Conservation (phyloP, 2,888 invertebrate species). For the Drosophila helvetica region DNA sequence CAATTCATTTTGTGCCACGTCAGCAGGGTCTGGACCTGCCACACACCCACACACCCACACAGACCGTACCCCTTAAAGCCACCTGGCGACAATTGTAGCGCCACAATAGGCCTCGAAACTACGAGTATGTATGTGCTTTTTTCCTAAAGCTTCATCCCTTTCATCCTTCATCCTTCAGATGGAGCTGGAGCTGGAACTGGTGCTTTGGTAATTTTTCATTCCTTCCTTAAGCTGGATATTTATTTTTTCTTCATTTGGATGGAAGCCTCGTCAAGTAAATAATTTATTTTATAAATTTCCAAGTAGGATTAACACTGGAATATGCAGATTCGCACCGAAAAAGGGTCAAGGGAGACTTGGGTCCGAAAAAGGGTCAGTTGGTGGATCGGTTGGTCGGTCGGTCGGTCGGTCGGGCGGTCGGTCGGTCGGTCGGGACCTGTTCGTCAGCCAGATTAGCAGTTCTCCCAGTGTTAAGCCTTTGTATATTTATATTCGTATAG, state of each 20-base stretch:
- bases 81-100: conserved; percentile 3
- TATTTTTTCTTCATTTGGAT: conserved; percentile 52
- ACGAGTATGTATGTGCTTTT: not conserved
- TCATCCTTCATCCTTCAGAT: conserved; percentile 31
- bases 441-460: conserved; percentile 70
- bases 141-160: not conserved
- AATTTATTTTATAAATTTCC: conserved; percentile 78
- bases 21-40: conserved; percentile 52
- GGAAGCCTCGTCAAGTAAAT: conserved; percentile 59
- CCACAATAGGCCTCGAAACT: conserved; percentile 44
- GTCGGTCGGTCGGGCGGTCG: conserved; percentile 35
- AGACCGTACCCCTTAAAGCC: conserved; percentile 17
- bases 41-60: conserved; percentile 23
- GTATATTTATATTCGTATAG: conserved; percentile 43
- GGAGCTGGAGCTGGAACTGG: not conserved
- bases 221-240: conserved; percentile 45
- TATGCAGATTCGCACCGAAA: conserved; percentile 69
- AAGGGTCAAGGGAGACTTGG: conserved; percentile 37
- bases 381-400: conserved; percentile 8
- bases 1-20: conserved; percentile 72
- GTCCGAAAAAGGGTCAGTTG: conserved; percentile 49
- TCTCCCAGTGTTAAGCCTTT: conserved; percentile 67
- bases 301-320: conserved; percentile 78
- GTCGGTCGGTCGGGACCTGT: conserved; percentile 48
- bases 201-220: conserved; percentile 59